Conservation (phyloP, 2,797 vertebrate species). For the Halcyon badia region DNA sequence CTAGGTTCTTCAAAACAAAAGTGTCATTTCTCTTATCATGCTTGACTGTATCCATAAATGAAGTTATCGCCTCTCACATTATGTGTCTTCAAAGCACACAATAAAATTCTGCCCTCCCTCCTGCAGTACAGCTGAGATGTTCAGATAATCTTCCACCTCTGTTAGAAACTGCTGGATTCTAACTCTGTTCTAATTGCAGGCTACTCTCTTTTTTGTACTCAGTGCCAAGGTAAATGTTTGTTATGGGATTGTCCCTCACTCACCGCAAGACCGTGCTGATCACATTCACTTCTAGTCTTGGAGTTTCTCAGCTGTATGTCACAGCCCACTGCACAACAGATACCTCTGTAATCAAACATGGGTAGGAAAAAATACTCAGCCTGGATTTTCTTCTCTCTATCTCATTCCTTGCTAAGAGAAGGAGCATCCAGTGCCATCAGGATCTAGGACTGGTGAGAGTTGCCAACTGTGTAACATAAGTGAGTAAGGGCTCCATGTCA, state of each 20-base stretch:
- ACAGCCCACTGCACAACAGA: background rate
- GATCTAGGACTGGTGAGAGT: background rate
- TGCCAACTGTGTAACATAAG: background rate
- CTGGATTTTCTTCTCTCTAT: background rate
- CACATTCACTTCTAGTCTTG: background rate
- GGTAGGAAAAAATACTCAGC: background rate
- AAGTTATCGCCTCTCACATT: background rate
- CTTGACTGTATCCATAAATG: background rate
- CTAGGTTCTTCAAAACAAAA: background rate
- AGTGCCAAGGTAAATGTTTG: background rate
- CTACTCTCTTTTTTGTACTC: background rate
- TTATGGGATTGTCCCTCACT: background rate
- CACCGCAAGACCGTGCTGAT: rapidly evolving
- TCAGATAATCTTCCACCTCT: background rate
- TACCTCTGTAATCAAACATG: background rate
- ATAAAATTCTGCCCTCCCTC: background rate
- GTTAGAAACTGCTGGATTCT: background rate
- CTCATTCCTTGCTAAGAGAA: background rate
- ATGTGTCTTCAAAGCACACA: background rate
- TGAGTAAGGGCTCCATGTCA: background rate
- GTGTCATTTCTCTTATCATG: background rate
- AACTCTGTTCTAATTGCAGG: background rate
- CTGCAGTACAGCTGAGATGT: background rate
- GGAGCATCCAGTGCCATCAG: background rate
- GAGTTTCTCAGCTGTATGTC: background rate